Conservation (phyloP, 2,888 invertebrate genomes). For the Xestoiulus laeticollis region DNA sequence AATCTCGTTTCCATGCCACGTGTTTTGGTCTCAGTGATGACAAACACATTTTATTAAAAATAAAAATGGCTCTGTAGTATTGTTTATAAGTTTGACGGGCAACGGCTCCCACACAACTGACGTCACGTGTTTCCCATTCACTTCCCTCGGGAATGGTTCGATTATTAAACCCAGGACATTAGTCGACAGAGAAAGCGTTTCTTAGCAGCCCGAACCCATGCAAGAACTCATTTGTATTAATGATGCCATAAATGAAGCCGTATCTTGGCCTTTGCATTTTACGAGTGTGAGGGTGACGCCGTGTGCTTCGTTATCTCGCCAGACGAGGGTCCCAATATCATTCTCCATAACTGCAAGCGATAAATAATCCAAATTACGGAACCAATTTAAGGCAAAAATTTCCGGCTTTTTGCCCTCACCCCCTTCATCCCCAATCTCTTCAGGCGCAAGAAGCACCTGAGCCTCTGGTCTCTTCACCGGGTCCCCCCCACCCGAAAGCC, state of each 20-base stretch:
- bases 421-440: not conserved
- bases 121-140: no score
- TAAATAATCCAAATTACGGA: not conserved
- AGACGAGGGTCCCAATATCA: not conserved
- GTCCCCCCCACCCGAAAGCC: not conserved
- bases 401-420: not conserved
- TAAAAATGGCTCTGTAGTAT: not conserved
- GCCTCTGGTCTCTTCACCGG: not conserved
- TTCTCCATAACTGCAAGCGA: not conserved
- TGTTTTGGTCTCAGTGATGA: not conserved
- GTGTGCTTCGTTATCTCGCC: conserved; percentile 20
- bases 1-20: not conserved
- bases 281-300: not conserved
- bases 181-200: not conserved
- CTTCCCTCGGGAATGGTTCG: not conserved
- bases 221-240: conserved; percentile 12
- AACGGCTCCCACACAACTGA: not conserved
- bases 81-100: not conserved
- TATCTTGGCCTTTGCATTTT: not conserved
- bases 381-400: not conserved
- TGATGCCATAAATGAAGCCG: conserved; percentile 19
- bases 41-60: not conserved
- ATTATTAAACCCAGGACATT: no score
- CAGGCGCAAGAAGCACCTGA: not conserved
- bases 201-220: not conserved